Base-by-base conservation (phyloP, 2,113 vertebrate genomes). In the Morone chrysops region DNA sequence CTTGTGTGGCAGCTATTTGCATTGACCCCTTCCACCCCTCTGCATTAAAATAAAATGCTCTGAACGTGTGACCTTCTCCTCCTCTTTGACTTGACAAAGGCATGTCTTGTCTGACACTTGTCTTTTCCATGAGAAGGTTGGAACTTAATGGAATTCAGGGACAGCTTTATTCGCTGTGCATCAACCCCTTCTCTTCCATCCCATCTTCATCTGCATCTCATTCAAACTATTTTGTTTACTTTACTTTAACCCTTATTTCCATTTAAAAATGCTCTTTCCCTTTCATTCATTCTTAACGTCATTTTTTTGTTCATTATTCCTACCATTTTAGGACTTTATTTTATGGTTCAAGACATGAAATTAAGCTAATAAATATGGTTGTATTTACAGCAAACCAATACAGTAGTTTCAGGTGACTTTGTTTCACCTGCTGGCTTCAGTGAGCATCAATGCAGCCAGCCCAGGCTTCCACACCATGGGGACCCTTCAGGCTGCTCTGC, bases 361-460 rank as follows among this genome's bases (percentile, higher is more conserved):
- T 57, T 2, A 47, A 60, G 18, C 61, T 63, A 63, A 36, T 54
- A 45, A 70, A 25, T 12, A 22, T 16, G 11, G 20, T 16, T 31
- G 9, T 12, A 67, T 25, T 51, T 1, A 38, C 7, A 66, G 45
- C 8, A 60, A 66, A 60, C n/a, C 6, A 25, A 51, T 18, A 56
- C 74, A 31, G n/a, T 60, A 20, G 63, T 53, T 70, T 41, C 3
- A 7, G 70, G 47, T 60, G 72, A 60, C 68, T 75, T 63, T 62
- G 59, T 60, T 63, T 50, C 12, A 68, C 13, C 67, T 69, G 31
- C 22, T 63, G 63, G 38, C 63, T 66, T 81, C 59, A 67, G 8
- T 75, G 75, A 84, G 54, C 78, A 70, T 61, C 60, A 48, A 43
- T 54, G n/a, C 75, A 50, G 36, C 17, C 72, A 18, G 45, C 18